phyloP scores from a whole-genome alignment of 2,888 invertebrate genomes.

The Sarcophaga caerulescens region DNA sequence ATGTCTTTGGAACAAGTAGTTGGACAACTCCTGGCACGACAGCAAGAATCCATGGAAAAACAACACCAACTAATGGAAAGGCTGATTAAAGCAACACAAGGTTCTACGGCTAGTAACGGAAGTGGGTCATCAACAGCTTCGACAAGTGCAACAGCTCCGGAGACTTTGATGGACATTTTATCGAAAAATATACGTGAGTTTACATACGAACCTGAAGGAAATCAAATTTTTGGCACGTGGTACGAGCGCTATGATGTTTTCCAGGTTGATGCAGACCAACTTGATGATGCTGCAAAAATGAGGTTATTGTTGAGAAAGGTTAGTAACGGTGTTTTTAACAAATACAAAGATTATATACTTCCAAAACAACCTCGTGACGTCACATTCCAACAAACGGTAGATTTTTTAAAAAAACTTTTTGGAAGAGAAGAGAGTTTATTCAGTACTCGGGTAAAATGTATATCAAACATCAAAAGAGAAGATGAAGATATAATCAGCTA shows the following conservation, averaged over 20 bases:
- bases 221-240: slow-evolving; percentile 11
- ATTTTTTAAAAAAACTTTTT: not conserved
- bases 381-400: slow-evolving; percentile 5
- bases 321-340: not conserved
- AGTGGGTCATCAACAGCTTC: not conserved
- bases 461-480: not conserved
- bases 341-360: not conserved
- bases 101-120: not conserved
- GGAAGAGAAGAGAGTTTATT: slow-evolving; percentile 9
- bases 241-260: slow-evolving; percentile 14
- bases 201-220: slow-evolving; percentile 13
- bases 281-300: slow-evolving; percentile 4
- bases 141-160: not conserved
- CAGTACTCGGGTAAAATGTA: slow-evolving; percentile 14
- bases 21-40: slow-evolving; percentile 23
- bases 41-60: slow-evolving; percentile 41
- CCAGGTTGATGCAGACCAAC: slow-evolving; percentile 1
- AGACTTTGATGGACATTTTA: slow-evolving; percentile 25
- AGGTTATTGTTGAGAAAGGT: slow-evolving; percentile 14
- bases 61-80: slow-evolving; percentile 30
- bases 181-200: slow-evolving; percentile 24
- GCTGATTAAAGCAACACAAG: not conserved
- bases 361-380: slow-evolving; percentile 6
- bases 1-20: slow-evolving; percentile 31
- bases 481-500: slow-evolving; percentile 18